Evolutionary conservation across 1,140 invertebrate genomes (phyloP).

Genomic region (Drosophila elegans): DNA sequence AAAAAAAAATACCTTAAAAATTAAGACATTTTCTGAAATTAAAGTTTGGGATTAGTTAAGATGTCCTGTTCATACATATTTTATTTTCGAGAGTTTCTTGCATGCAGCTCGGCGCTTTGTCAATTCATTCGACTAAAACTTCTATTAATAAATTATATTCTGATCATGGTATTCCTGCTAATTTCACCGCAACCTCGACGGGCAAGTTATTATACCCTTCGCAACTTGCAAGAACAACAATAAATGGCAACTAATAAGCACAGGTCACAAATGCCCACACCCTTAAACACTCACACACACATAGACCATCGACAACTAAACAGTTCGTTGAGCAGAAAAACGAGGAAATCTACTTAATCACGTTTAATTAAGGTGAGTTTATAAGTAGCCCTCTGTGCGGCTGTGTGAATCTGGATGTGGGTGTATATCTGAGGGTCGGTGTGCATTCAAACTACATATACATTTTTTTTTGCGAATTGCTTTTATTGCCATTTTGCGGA

Average conservation of each 20-base stretch:
- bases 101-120: not conserved
- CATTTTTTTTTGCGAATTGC: constrained; percentile 69
- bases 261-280: constrained; percentile 36
- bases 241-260: constrained; percentile 65
- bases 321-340: constrained; percentile 81
- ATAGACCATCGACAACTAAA: constrained; percentile 70
- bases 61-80: not conserved
- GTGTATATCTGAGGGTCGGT: constrained; percentile 28
- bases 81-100: not conserved
- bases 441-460: constrained; percentile 12
- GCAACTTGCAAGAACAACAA: constrained; percentile 46
- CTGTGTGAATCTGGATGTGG: constrained; percentile 15
- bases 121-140: not conserved
- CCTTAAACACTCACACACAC: constrained; percentile 6
- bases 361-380: constrained; percentile 83
- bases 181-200: not conserved
- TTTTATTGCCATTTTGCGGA: constrained; percentile 73
- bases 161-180: not conserved
- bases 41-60: too few species aligned
- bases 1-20: too few species aligned
- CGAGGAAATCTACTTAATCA: constrained; percentile 83
- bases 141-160: constrained; percentile 6
- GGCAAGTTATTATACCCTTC: constrained; percentile 29
- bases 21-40: too few species aligned
- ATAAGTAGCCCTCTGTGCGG: constrained; percentile 57